Evolutionary conservation across 2,113 vertebrate species (phyloP).

Genomic region (Puffinus mauretanicus): DNA sequence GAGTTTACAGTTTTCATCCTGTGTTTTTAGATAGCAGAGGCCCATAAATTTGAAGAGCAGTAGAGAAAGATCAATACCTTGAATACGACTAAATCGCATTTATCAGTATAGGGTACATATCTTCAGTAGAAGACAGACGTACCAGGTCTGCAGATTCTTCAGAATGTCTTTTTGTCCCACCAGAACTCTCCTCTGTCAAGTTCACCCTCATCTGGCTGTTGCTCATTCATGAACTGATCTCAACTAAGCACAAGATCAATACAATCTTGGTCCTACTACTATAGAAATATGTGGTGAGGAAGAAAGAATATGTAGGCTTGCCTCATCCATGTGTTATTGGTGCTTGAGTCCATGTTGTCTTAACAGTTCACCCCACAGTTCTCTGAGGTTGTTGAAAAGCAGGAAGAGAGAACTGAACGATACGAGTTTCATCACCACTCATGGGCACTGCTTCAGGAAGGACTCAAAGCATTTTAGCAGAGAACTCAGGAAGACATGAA

Average conservation of each 20-base stretch:
- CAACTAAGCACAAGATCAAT: neutral
- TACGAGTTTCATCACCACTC: neutral
- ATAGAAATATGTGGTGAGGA: neutral
- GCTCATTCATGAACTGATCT: neutral
- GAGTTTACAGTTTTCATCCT: neutral
- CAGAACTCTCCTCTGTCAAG: neutral
- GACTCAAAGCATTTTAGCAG: neutral
- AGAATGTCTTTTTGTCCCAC: neutral
- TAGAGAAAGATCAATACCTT: neutral
- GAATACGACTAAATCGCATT: neutral
- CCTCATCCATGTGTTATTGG: neutral
- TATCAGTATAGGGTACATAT: neutral
- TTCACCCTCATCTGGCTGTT: neutral
- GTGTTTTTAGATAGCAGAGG: neutral
- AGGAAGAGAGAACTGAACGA: neutral
- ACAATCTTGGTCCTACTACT: neutral
- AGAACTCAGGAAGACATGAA: neutral
- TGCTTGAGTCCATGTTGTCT: neutral
- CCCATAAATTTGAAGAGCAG: neutral
- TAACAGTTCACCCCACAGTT: neutral
- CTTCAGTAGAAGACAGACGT: neutral
- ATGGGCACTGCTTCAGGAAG: neutral
- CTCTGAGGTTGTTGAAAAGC: neutral
- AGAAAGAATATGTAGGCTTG: neutral
- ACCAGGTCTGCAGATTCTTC: neutral